Conservation (phyloP, 2,797 vertebrate genomes). For the Harpagifer antarcticus region DNA sequence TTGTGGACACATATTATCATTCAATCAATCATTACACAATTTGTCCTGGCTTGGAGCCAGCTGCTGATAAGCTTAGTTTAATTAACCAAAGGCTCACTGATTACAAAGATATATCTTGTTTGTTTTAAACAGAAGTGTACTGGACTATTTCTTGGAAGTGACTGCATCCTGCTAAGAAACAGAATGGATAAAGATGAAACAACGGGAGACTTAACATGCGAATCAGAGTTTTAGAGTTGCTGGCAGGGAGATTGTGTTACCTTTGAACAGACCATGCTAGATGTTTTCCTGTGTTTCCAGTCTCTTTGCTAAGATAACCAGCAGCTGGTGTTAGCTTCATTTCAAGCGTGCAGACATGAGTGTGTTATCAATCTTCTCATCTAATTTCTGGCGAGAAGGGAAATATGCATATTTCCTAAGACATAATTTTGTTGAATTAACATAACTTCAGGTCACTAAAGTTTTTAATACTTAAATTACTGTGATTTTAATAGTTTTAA, state of each 20-base stretch:
- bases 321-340: background rate
- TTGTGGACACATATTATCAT: no score
- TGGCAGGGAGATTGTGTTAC: background rate
- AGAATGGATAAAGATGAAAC: background rate
- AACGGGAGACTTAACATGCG: background rate
- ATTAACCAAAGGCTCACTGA: background rate
- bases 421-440: background rate
- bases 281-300: background rate
- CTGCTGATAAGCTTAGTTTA: slow-evolving; percentile 7
- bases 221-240: slow-evolving; percentile 1
- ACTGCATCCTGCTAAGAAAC: background rate
- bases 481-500: background rate
- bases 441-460: background rate
- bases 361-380: background rate
- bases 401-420: background rate
- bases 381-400: background rate
- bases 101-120: background rate
- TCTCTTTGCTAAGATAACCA: background rate
- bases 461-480: background rate
- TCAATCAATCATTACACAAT: no score
- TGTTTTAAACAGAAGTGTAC: background rate
- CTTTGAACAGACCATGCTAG: background rate
- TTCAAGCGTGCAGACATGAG: background rate
- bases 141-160: background rate
- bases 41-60: background rate